Evolutionary conservation across 1,140 invertebrate species (phyloP), one percentile per base, ranked within the genome.

Genomic region (Aphis gossypii): DNA sequence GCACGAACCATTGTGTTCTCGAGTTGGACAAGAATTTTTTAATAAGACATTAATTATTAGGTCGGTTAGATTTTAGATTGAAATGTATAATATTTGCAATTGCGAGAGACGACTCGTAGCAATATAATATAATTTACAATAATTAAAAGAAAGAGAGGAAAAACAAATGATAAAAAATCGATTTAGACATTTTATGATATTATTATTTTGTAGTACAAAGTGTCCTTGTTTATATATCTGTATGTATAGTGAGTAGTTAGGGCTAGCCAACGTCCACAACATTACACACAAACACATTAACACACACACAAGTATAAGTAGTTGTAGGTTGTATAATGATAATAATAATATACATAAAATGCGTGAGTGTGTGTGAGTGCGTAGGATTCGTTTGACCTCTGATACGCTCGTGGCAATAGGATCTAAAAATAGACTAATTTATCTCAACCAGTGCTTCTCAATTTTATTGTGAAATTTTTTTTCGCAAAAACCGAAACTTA

Each of bases 401-500:
- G 92, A 93, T 93, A 84, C 82, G 92, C 92, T 93, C 5, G 38
- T 83, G 48, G 92, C 92, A 86, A 92, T 56, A 86, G 48, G 35
- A 23, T 38, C 92, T 93, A 93, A 93, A 93, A 93, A 93, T 93
- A 93, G 82, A 93, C 35, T 86, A 54, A 84, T 93, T 93, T 93
- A 93, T 93, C 92, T 93, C 82, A 35, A 93, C 92, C 92, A 93
- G 92, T 93, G 92, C 92, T 93, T 93, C 92, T 93, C 92, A 93
- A 7, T 93, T 93, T 93, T 93, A 38, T 93, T 41, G 41, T 93
- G 82, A 56, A 56, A 21, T 83, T n/a, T 92, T 92, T 48, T 92
- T 9, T 35, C 44, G n/a, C 20, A 51, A 38, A 88, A 88, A 88
- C 44, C 30, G 2, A 88, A 89, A 25, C 35, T 21, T 38, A 89